Percentiles rank a stretch among this genome's conserved stretches.
Evolutionary conservation across 2,113 vertebrate genomes (phyloP).

Genomic region (Calypte anna): DNA sequence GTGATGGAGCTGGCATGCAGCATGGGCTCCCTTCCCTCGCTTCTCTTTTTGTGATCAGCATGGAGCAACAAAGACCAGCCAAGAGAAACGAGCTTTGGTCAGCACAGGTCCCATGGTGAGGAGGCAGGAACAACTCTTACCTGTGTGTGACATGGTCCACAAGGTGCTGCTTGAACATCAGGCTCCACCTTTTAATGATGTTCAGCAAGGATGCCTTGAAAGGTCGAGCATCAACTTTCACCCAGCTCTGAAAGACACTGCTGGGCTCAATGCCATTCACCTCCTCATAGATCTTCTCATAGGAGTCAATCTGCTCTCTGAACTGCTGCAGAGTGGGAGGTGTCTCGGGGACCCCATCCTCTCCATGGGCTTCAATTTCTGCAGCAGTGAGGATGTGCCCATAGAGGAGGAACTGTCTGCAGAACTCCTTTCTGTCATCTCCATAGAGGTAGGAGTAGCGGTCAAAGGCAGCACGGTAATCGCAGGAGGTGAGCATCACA

Average conservation of each 20-base stretch:
- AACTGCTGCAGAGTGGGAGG: slow-evolving; percentile 83
- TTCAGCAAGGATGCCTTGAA: slow-evolving; percentile 88
- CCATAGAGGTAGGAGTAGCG: slow-evolving; percentile 84
- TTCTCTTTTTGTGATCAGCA: neutral
- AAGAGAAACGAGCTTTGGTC: neutral
- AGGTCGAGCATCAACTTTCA: slow-evolving; percentile 83
- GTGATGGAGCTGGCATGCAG: neutral
- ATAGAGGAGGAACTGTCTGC: slow-evolving; percentile 84
- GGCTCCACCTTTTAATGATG: slow-evolving; percentile 89
- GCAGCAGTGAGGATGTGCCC: slow-evolving; percentile 76
- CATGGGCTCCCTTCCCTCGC: rapidly evolving
- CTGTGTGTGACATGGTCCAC: slow-evolving; percentile 88
- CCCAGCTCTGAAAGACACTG: slow-evolving; percentile 84
- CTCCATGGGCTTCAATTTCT: slow-evolving; percentile 74
- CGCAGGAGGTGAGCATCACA: slow-evolving; percentile 56
- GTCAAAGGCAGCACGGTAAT: slow-evolving; percentile 77
- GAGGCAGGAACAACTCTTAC: slow-evolving; percentile 63
- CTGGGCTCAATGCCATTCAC: slow-evolving; percentile 78
- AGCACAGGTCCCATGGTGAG: rapidly evolving
- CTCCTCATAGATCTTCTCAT: slow-evolving; percentile 86
- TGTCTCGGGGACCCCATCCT: slow-evolving; percentile 73
- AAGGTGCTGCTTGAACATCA: slow-evolving; percentile 95
- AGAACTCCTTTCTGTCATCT: slow-evolving; percentile 85
- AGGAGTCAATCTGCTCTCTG: slow-evolving; percentile 86
- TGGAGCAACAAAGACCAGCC: neutral